Evolutionary conservation across 2,888 invertebrate species (phyloP).

Genomic region (Acanthosepion pharaonis): DNA sequence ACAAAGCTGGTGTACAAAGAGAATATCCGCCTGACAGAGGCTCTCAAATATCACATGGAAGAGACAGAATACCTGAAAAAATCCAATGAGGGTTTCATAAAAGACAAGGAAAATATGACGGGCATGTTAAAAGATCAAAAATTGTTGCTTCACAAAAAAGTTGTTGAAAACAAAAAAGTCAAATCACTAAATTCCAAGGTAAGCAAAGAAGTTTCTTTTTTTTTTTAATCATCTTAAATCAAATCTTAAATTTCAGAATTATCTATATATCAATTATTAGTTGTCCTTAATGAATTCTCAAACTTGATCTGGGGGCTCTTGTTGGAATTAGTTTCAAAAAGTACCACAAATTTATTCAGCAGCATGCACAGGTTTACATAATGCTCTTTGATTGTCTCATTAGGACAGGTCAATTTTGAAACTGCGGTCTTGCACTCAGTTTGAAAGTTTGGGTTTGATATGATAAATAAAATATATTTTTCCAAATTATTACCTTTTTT

Average conservation of each 20-base stretch:
- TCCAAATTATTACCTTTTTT: too few species aligned
- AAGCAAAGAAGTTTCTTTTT: not conserved
- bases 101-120: conserved; percentile 66
- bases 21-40: conserved; percentile 72
- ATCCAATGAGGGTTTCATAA: conserved; percentile 60
- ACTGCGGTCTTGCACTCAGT: too few species aligned
- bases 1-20: conserved; percentile 75
- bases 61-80: conserved; percentile 71
- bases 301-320: too few species aligned
- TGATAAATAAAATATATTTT: too few species aligned
- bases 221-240: not conserved
- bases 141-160: conserved; percentile 72
- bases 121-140: conserved; percentile 72
- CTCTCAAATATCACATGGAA: conserved; percentile 71
- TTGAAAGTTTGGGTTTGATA: too few species aligned
- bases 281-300: too few species aligned
- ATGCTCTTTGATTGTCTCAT: too few species aligned
- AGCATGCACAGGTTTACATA: too few species aligned
- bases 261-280: too few species aligned
- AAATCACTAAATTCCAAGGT: conserved; percentile 53
- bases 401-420: too few species aligned
- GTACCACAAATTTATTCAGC: too few species aligned
- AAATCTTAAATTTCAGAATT: not conserved
- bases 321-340: too few species aligned
- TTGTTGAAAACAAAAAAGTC: conserved; percentile 66